Conservation (phyloP, 2,113 vertebrate genomes). For the Nestor notabilis region DNA sequence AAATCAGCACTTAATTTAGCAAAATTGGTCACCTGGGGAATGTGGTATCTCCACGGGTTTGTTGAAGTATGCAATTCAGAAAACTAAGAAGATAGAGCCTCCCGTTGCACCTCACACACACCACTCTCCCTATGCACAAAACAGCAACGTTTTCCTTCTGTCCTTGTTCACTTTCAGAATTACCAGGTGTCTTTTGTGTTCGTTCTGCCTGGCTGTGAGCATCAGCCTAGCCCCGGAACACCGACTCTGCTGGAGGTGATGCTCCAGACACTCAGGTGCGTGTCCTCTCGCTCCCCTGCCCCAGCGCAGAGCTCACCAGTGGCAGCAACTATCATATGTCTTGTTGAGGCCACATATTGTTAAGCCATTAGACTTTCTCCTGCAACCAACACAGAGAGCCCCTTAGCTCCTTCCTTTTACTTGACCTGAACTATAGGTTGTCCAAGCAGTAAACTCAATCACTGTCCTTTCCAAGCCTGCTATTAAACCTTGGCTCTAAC, state of each 20-base stretch:
- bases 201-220: not conserved
- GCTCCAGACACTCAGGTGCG: not conserved
- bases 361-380: conserved; percentile 56
- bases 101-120: not conserved
- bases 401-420: conserved; percentile 5
- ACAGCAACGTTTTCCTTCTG: not conserved
- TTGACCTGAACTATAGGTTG: conserved; percentile 61
- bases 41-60: not conserved
- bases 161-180: not conserved
- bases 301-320: not conserved
- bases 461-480: conserved; percentile 70
- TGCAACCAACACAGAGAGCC: not conserved
- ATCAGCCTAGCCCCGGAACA: not conserved
- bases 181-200: not conserved
- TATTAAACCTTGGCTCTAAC: conserved; percentile 73
- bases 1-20: not conserved
- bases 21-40: not conserved
- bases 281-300: not conserved
- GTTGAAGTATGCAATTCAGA: not conserved
- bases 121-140: not conserved
- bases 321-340: not conserved
- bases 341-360: conserved; percentile 40
- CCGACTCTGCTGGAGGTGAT: not conserved
- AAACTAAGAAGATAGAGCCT: not conserved
- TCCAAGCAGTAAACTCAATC: conserved; percentile 66